A percentile compares a stretch with the other conserved stretches of the same genome.
These are phyloP conservation scores for Galeopsomyia nigrocyanea DNA, from an alignment of 2,888 invertebrate species.

Conservation along the genomic window DNA sequence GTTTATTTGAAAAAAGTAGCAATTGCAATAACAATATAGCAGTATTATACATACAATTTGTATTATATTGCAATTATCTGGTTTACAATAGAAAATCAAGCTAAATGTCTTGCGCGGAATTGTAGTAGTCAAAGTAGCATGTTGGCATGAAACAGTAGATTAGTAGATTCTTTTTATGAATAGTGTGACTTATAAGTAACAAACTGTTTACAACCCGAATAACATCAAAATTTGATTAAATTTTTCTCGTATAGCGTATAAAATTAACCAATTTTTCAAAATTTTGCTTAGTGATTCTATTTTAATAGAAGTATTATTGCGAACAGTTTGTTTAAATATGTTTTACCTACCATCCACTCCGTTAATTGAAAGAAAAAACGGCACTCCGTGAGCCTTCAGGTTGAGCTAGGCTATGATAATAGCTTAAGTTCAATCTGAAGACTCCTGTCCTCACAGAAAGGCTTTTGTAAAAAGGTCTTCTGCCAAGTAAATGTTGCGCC, in stretches of 20 bases:
- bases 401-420: conserved; percentile 48
- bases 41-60: too few relatives aligned
- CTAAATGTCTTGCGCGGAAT: background rate
- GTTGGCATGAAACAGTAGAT: conserved; percentile 31
- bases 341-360: conserved; percentile 60
- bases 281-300: background rate
- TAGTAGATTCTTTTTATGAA: conserved; percentile 9
- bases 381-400: conserved; percentile 67
- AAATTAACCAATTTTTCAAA: background rate
- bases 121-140: conserved; percentile 34
- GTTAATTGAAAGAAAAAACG: conserved; percentile 51
- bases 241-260: background rate
- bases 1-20: background rate
- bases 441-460: conserved; percentile 69
- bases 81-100: too few relatives aligned
- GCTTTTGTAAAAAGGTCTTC: conserved; percentile 65
- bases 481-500: conserved; percentile 66
- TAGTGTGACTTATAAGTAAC: conserved; percentile 14
- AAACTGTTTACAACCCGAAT: conserved; percentile 25
- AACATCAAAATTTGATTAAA: background rate
- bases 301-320: background rate
- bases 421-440: conserved; percentile 60
- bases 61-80: too few relatives aligned
- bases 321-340: background rate
- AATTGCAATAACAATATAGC: background rate